A percentile compares a stretch with the other conserved stretches of the same genome.
Evolutionary conservation across 2,888 invertebrate genomes (phyloP).

Genomic region (Stictocephala bisonia): DNA sequence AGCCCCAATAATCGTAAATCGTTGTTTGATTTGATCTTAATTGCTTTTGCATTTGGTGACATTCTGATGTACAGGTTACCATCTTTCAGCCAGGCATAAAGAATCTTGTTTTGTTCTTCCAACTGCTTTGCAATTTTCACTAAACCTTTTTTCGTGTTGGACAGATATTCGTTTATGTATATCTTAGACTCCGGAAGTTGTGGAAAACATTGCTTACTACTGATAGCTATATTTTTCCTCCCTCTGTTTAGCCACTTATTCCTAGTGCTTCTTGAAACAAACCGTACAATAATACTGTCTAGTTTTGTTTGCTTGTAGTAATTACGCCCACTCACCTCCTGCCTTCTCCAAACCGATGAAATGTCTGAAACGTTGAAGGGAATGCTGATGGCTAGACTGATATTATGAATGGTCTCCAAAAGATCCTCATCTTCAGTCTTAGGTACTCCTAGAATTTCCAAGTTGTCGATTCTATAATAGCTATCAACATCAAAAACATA

Average conservation of each 20-base stretch:
- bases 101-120: not conserved
- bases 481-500: constrained; percentile 1
- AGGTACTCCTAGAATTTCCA: not conserved
- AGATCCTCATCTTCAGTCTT: not conserved
- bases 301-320: constrained; percentile 3
- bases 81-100: constrained; percentile 15
- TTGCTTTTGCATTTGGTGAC: not conserved
- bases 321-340: not conserved
- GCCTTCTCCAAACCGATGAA: constrained; percentile 7
- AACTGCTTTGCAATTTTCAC: constrained; percentile 5
- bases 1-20: not conserved
- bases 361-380: constrained; percentile 7
- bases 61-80: constrained; percentile 10
- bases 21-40: constrained; percentile 10
- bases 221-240: not conserved
- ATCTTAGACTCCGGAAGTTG: not conserved
- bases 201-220: not conserved
- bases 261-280: not conserved
- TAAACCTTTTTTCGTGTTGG: constrained; percentile 11
- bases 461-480: constrained; percentile 10
- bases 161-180: constrained; percentile 4
- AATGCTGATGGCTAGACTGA: not conserved
- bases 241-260: not conserved
- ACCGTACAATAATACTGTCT: constrained; percentile 3
- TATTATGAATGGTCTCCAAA: not conserved